These are phyloP conservation scores for Venturia canescens DNA, from an alignment of 1,140 invertebrate genomes.

Conservation along the genomic window DNA sequence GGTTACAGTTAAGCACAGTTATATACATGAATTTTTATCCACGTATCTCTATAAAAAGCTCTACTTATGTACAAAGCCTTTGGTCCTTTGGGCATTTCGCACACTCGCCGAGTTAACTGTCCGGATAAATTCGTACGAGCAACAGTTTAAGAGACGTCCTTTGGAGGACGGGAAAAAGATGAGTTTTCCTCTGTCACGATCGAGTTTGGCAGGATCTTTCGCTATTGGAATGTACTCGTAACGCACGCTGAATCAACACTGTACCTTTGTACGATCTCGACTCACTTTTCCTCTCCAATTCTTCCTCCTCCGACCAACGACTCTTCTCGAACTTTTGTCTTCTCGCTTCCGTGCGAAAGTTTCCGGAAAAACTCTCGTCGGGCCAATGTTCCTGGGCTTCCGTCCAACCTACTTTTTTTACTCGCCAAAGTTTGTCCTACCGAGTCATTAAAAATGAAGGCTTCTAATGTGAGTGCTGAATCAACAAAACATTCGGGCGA, in stretches of 20 bases:
- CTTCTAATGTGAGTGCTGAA: too few relatives aligned
- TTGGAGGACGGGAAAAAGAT: not conserved
- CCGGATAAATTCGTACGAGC: not conserved
- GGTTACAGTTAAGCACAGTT: not conserved
- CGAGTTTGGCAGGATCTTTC: not conserved
- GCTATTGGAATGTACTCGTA: not conserved
- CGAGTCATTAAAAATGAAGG: too few relatives aligned
- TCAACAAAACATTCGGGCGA: too few relatives aligned
- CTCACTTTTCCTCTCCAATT: not conserved
- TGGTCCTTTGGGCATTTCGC: not conserved
- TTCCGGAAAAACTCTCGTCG: too few relatives aligned
- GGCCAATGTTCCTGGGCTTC: too few relatives aligned
- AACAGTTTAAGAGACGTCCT: constrained; percentile 7
- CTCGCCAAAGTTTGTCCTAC: too few relatives aligned
- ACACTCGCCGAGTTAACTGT: constrained; percentile 6
- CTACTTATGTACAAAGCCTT: not conserved
- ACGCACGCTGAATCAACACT: not conserved
- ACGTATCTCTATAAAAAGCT: too few relatives aligned
- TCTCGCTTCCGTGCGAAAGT: too few relatives aligned
- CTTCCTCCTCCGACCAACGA: not conserved
- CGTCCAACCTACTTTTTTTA: too few relatives aligned
- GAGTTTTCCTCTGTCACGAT: not conserved
- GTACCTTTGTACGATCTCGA: not conserved
- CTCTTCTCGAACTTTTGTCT: too few relatives aligned
- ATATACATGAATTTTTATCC: not conserved